Base-by-base conservation (phyloP, 92 coral and sea anemone species). In the Parazoanthus atlanticus region DNA sequence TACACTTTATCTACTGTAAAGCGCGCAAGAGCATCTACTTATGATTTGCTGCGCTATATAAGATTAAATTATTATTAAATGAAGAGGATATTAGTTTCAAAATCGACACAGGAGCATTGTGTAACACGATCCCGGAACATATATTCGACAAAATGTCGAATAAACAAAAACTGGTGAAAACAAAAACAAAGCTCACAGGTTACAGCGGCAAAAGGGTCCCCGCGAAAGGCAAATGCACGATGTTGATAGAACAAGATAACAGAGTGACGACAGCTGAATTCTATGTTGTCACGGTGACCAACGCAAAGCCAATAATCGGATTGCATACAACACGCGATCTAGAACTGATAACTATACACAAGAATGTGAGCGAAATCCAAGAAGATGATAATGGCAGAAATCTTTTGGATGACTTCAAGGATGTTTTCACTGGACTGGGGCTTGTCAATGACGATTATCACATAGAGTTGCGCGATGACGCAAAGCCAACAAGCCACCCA, bases 361-460 rank as follows among this genome's bases (percentile, higher is more conserved):
- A 67, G 21, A 30, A 71, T 30, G 21, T 71, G 34, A 71, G 76
- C 36, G 76, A 71, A 71, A 71, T 30, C 32, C 65, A 56, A 16
- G 23, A 56, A 56, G 65, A 56, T 56, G 19, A 71, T 30, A 19
- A n/a, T n/a, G 76, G 76, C 13, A 71, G 36, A 33, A 30, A 30
- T 71, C 31, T 30, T 30, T 71, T 71, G 19, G 76, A 71, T 8
- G 19, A 71, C 76, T 71, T 8, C 76, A 71, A 71, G 76, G 91
- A 91, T 43, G 93, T 91, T 19, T 91, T 91, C 47, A 77, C 79
- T 33, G 91, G 89, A 29, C 74, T 91, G 46, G 93, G 93, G n/a
- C 88, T 88, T 26, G 93, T 88, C 70, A 49, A 76, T 25, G 82
- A 91, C n/a, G 91, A 91, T 52, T 88, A 88, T 85, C 91, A 91